Percentiles rank a stretch among this genome's conserved stretches.
Evolutionary conservation across 2,113 vertebrate species (phyloP).

Genomic region (Callipepla californica): DNA sequence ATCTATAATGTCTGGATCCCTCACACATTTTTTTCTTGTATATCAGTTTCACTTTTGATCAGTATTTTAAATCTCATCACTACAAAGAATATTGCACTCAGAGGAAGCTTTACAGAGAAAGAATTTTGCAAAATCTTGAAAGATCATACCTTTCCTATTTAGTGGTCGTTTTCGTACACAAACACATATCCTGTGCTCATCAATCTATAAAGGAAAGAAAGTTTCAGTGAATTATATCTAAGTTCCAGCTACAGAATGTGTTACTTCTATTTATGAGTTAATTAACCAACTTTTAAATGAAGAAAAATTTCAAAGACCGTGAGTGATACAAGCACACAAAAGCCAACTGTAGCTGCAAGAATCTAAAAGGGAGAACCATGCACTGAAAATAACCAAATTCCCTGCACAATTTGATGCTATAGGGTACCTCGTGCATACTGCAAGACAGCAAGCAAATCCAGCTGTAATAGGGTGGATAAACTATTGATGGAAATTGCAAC

Average conservation of each 20-base stretch:
- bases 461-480: background rate
- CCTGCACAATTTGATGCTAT: background rate
- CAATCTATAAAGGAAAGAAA: conserved; percentile 83
- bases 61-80: background rate
- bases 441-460: background rate
- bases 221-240: background rate
- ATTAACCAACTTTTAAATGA: background rate
- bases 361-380: background rate
- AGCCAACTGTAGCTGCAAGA: background rate
- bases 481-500: background rate
- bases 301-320: background rate
- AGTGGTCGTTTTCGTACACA: conserved; percentile 96
- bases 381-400: background rate
- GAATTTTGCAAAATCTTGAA: background rate
- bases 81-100: background rate
- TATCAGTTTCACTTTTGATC: background rate
- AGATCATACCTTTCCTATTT: conserved; percentile 92
- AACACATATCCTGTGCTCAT: conserved; percentile 98
- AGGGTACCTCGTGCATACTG: background rate
- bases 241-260: background rate
- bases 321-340: background rate
- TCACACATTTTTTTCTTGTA: background rate
- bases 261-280: background rate
- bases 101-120: background rate
- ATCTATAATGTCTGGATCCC: background rate